These are phyloP conservation scores for Apotomis capreana DNA, from an alignment of 2,888 invertebrate genomes.

Conservation along the genomic window DNA sequence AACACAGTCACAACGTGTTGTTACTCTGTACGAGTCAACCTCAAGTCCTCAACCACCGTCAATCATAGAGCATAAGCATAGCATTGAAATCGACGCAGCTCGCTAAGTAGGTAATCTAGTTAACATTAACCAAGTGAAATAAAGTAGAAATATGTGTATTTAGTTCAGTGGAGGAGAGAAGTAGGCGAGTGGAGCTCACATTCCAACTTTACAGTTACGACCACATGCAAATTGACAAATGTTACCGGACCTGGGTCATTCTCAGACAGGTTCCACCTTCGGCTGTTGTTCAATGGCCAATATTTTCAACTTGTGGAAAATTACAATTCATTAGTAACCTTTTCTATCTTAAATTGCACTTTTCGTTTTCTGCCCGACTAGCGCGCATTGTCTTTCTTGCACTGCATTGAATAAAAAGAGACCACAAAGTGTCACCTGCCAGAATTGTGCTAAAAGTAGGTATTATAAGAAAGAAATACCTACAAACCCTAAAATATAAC, in stretches of 20 bases:
- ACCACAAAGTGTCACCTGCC: too few species aligned
- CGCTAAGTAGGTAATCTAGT: slow-evolving; percentile 29
- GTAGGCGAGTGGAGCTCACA: slow-evolving; percentile 61
- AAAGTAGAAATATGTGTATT: slow-evolving; percentile 48
- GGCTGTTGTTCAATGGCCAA: not conserved
- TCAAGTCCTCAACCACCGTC: slow-evolving; percentile 32
- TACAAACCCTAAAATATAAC: too few species aligned
- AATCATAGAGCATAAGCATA: slow-evolving; percentile 28
- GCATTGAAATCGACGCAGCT: slow-evolving; percentile 23
- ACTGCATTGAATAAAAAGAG: too few species aligned
- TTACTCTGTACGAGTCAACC: slow-evolving; percentile 21
- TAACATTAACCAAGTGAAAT: slow-evolving; percentile 29
- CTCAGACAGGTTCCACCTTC: not conserved
- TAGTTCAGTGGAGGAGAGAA: slow-evolving; percentile 60
- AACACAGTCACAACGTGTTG: slow-evolving; percentile 12
- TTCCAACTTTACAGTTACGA: slow-evolving; percentile 74
- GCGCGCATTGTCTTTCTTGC: too few species aligned
- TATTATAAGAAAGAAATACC: too few species aligned
- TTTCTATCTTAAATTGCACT: too few species aligned
- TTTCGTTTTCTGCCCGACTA: too few species aligned
- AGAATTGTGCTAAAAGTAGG: too few species aligned
- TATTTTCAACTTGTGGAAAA: too few species aligned
- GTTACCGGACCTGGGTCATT: slow-evolving; percentile 51
- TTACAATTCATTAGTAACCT: too few species aligned
- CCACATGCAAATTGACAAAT: slow-evolving; percentile 77